phyloP scores from a whole-genome alignment of 2,113 vertebrate genomes.

The Spermophilus dauricus region DNA sequence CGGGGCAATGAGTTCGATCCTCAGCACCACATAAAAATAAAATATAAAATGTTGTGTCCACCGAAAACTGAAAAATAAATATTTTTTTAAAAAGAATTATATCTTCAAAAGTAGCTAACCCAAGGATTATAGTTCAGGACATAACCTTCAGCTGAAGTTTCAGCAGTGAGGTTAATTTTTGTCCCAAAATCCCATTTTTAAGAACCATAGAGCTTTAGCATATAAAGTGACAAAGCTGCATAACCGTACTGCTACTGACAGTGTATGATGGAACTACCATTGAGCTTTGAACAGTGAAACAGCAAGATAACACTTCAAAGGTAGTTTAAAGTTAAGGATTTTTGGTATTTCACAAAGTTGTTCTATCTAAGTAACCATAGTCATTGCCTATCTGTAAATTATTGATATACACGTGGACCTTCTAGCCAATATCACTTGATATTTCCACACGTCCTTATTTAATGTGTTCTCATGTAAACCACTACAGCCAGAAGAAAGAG shows the following conservation, averaged over 20 bases:
- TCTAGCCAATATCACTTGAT: constrained; percentile 9
- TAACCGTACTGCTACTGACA: not conserved
- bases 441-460: not conserved
- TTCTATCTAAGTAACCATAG: not conserved
- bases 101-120: not conserved
- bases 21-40: no score
- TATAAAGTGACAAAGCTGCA: not conserved
- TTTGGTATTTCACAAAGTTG: not conserved
- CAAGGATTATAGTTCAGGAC: not conserved
- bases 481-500: not conserved
- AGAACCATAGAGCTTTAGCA: not conserved
- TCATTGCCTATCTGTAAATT: not conserved
- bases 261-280: not conserved
- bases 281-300: not conserved
- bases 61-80: no score
- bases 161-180: not conserved
- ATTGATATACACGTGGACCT: not conserved
- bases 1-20: no score
- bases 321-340: not conserved
- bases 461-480: not conserved
- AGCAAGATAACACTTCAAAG: not conserved
- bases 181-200: not conserved
- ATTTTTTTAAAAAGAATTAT: not conserved
- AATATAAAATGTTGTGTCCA: no score
- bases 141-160: constrained; percentile 24